phyloP scores from a whole-genome alignment of 92 coral and sea anemone genomes.

The Ricordea florida region DNA sequence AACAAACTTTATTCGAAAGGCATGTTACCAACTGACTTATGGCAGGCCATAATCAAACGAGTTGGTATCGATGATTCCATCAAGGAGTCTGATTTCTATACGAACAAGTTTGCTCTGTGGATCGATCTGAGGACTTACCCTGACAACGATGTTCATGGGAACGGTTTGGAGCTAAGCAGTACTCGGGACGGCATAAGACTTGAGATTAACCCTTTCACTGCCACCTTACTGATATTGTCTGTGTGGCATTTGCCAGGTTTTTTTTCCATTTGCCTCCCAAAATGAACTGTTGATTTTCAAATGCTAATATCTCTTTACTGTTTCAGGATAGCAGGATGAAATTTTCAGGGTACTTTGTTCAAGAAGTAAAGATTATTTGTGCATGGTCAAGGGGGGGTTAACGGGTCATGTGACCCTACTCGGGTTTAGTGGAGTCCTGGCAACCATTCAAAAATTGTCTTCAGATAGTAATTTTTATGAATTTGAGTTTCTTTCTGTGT shows the following conservation, averaged over 20 bases:
- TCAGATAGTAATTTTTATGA: neutral
- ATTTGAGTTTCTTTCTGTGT: neutral
- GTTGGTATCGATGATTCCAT: too few relatives aligned
- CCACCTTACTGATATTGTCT: neutral
- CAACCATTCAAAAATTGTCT: neutral
- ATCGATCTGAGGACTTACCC: too few relatives aligned
- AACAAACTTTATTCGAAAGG: too few relatives aligned
- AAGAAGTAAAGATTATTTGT: neutral
- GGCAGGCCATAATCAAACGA: too few relatives aligned
- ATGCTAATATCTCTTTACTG: slow-evolving; percentile 7
- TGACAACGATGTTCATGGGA: too few relatives aligned
- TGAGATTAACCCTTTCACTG: neutral
- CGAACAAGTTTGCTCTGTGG: too few relatives aligned
- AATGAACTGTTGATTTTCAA: neutral
- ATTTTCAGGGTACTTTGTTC: slow-evolving; percentile 10
- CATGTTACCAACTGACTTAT: too few relatives aligned
- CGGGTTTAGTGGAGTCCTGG: neutral
- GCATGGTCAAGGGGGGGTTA: slow-evolving; percentile 4
- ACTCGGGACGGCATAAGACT: too few relatives aligned
- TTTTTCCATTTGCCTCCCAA: neutral
- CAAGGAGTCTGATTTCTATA: too few relatives aligned
- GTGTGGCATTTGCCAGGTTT: neutral
- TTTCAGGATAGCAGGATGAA: slow-evolving; percentile 16
- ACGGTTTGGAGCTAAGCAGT: too few relatives aligned
- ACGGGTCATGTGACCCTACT: neutral